Base-by-base conservation (phyloP, 1,140 invertebrate genomes). In the Nilaparvata lugens region DNA sequence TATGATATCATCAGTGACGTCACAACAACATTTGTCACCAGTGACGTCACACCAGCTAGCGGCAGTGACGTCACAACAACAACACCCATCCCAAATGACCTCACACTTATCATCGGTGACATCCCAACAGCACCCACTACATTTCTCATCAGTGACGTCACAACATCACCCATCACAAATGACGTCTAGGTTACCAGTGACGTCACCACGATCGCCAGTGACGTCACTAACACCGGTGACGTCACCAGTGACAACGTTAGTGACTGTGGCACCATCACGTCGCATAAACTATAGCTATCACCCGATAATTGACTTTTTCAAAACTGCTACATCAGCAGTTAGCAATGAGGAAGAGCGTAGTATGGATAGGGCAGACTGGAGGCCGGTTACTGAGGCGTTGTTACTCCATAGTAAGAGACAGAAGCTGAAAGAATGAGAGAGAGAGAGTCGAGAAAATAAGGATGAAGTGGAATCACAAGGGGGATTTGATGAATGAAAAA, bases 261-360 rank as follows among this genome's bases (percentile, higher is more conserved):
- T 35, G 31, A 74, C 52, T 68, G 70, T 7, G 69, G 72, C 21
- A 79, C 21, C 45, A 1, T 80, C 69, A 45, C 67, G 65, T 52
- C 61, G 67, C 4, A 78, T 89, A 38, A 91, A 91, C 74, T 91
- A 90, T 67, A 89, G 86, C 69, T 91, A 91, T 68, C 88, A 91
- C 72, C 88, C 88, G 2, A 91, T 91, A 54, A 88, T 90, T 63
- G 87, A 90, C 66, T 91, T 88, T 71, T 91, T 91, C 69, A 83
- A 68, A 23, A 64, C 64, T 1, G 58, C 52, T 11, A 54, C 62
- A 16, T 18, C 64, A n/a, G 40, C 58, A 40, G 21, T 24, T 16
- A n/a, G 14, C 13, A 48, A 53, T 2, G 23, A 52, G 1, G 24
- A 52, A 4, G 60, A 52, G 9, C 60, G 58, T 35, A 64, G 56